phyloP scores from a whole-genome alignment of 2,888 invertebrate species.

The Nemurella pictetii region DNA sequence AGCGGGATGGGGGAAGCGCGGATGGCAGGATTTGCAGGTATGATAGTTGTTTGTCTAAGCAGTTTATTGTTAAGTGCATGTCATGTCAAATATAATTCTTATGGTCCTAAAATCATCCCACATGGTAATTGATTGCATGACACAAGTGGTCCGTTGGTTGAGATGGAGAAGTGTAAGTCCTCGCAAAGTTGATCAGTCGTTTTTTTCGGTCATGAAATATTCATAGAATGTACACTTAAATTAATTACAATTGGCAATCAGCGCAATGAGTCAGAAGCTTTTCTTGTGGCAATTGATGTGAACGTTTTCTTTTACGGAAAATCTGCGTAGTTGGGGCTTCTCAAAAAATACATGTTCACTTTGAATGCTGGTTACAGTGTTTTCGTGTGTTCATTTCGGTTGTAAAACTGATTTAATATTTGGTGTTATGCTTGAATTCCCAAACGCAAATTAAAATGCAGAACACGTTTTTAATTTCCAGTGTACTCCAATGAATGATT shows the following conservation, averaged over 20 bases:
- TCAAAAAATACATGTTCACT: too few species aligned
- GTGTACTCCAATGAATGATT: background rate
- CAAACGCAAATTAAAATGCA: background rate
- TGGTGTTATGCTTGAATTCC: background rate
- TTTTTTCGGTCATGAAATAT: too few species aligned
- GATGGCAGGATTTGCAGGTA: conserved; percentile 45
- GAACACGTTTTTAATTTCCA: background rate
- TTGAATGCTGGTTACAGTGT: too few species aligned
- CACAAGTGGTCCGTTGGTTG: too few species aligned
- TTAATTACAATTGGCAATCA: too few species aligned
- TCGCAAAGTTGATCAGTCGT: background rate
- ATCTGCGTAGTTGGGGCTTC: too few species aligned
- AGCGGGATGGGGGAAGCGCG: conserved; percentile 54
- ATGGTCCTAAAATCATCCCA: too few species aligned
- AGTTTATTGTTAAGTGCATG: too few species aligned
- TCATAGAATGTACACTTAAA: too few species aligned
- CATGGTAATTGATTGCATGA: too few species aligned
- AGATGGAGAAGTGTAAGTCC: background rate
- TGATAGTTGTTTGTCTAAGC: conserved; percentile 43
- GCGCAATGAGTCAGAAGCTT: too few species aligned
- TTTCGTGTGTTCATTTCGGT: background rate
- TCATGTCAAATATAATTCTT: too few species aligned
- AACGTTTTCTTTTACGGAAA: background rate
- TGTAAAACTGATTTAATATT: background rate
- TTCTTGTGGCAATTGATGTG: background rate